phyloP scores from a whole-genome alignment of 2,888 invertebrate species.

The Sinhomidia bicolor region DNA sequence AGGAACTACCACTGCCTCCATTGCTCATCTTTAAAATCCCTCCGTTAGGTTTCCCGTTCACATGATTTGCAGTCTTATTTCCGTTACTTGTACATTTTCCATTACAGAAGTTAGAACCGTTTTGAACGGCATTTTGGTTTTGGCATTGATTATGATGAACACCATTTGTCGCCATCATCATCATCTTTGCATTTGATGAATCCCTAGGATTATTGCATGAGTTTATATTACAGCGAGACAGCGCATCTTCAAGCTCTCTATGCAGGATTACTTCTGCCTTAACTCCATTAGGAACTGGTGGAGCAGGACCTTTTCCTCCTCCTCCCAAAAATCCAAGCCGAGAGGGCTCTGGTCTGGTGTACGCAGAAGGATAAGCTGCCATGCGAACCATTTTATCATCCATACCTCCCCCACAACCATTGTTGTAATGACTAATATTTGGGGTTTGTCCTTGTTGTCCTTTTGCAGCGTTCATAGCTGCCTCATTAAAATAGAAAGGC shows the following conservation, averaged over 20 bases:
- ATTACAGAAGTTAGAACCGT: conserved; percentile 62
- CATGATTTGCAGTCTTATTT: conserved; percentile 63
- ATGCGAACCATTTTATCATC: conserved; percentile 73
- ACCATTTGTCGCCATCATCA: conserved; percentile 66
- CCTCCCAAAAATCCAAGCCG: conserved; percentile 58
- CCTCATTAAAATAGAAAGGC: conserved; percentile 85
- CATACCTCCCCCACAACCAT: not conserved
- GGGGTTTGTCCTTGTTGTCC: not conserved
- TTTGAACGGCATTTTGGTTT: conserved; percentile 40
- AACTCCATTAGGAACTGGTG: conserved; percentile 40
- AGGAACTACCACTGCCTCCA: conserved; percentile 61
- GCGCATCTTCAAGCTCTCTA: conserved; percentile 74
- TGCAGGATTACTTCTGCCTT: conserved; percentile 72
- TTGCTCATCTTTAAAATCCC: conserved; percentile 77
- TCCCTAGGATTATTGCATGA: conserved; percentile 57
- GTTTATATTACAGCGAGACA: conserved; percentile 72
- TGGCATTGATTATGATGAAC: conserved; percentile 73
- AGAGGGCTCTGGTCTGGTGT: conserved; percentile 67
- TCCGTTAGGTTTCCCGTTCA: conserved; percentile 72
- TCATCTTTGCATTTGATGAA: conserved; percentile 73
- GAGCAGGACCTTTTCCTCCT: conserved; percentile 46
- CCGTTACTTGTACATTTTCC: conserved; percentile 73
- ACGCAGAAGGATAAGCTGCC: conserved; percentile 72
- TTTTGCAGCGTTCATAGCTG: conserved; percentile 52
- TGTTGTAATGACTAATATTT: conserved; percentile 4